Conservation (phyloP, 2,113 vertebrate species). For the Dasypus novemcinctus region DNA sequence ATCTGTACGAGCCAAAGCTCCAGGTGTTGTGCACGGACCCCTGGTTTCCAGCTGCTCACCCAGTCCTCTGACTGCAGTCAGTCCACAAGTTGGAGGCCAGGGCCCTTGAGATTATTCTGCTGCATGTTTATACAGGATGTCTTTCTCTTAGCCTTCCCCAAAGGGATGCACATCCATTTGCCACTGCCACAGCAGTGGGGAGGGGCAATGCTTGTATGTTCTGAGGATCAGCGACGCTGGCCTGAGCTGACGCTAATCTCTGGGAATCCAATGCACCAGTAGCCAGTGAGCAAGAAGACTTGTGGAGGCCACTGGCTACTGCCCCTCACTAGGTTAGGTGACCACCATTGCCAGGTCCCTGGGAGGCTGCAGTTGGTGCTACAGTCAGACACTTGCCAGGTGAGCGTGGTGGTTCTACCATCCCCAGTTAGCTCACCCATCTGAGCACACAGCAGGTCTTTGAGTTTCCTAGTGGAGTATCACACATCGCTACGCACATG, state of each 20-base stretch:
- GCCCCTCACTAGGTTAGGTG: neutral
- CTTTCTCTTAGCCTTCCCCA: neutral
- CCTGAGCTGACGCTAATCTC: neutral
- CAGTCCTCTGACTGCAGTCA: neutral
- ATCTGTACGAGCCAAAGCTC: neutral
- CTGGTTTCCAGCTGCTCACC: neutral
- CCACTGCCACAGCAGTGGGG: neutral
- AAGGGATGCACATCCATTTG: no score
- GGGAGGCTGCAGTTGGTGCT: neutral
- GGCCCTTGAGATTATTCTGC: neutral
- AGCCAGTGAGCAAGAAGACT: neutral
- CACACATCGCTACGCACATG: neutral
- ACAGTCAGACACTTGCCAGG: neutral
- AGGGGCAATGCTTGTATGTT: neutral
- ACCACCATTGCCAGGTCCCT: neutral
- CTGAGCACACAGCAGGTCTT: neutral
- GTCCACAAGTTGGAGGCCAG: neutral
- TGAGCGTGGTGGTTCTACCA: neutral
- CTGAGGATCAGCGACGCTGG: neutral
- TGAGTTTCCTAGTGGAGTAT: neutral
- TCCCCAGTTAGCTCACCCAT: neutral
- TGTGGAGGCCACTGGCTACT: neutral
- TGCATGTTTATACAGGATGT: neutral
- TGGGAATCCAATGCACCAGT: neutral
- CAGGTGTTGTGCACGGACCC: neutral